Evolutionary conservation across 2,113 vertebrate genomes (phyloP).

Genomic region (Alligator sinensis): DNA sequence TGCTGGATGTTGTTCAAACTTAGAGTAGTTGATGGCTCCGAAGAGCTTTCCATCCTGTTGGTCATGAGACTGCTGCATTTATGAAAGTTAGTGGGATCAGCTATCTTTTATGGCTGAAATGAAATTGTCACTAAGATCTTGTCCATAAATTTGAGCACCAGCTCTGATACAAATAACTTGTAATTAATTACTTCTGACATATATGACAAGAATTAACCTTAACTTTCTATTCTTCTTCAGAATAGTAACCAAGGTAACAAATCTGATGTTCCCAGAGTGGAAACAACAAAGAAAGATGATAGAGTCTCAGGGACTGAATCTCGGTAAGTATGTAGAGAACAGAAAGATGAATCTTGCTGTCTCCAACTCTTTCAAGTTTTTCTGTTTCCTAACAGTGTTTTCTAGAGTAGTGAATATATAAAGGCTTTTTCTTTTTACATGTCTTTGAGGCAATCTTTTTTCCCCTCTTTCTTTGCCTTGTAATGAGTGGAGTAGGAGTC

Average conservation of each 20-base stretch:
- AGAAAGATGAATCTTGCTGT: rapidly evolving
- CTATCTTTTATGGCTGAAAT: neutral
- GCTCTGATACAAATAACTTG: neutral
- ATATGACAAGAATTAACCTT: neutral
- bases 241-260: neutral
- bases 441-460: neutral
- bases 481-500: neutral
- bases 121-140: neutral
- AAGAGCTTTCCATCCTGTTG: neutral
- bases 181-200: neutral
- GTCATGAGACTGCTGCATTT: neutral
- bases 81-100: neutral
- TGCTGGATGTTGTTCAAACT: neutral
- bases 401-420: neutral
- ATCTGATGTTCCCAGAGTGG: neutral
- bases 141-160: too few species aligned
- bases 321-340: constrained; percentile 61
- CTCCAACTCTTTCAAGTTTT: neutral
- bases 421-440: neutral
- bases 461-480: neutral
- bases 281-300: neutral
- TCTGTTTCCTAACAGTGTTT: neutral
- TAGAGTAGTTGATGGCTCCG: neutral
- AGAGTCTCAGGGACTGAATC: neutral
- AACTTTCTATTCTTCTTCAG: constrained; percentile 29